Base-by-base conservation (phyloP, 2,113 vertebrate genomes). In the Mugil cephalus region DNA sequence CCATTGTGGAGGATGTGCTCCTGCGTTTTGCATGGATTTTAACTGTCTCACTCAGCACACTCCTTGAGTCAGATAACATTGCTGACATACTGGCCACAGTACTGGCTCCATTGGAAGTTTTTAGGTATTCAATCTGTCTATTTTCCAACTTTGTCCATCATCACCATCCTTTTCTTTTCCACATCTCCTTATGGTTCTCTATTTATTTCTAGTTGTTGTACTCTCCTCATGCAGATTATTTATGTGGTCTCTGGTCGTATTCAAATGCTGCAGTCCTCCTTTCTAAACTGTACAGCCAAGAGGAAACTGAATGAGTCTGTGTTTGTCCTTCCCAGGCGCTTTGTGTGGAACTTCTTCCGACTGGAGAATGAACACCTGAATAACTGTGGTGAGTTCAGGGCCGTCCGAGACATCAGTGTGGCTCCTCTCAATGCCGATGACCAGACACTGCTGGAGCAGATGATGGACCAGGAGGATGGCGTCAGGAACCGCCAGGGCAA, bases 381-480 rank as follows among this genome's bases (percentile, higher is more conserved):
- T 80, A 99, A 99, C 94, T 99, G 98, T 69, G 98, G 98, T 69
- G 98, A 99, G 89, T 99, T 99, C 93, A 95, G 98, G 38, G 98
- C 98, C 0, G 98, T 99, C 71, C 90, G 98, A 56, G 98, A 99
- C 92, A 99, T 99, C 87, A 99, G 97, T 0, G 98, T 99, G 85
- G 98, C 98, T 1, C 98, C 98, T 0, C 93, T 99, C 47, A 99
- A 99, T 0, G 97, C 98, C 0, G 98, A 99, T 1, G 98, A 99
- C 90, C 96, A 98, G 91, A 99, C 98, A 0, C 94, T 99, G 46
- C 93, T 99, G 86, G 98, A 99, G 74, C 98, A 99, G 93, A 99
- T 99, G 98, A 99, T 99, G 98, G 98, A 99, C 93, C 98, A 97
- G 93, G 98, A 99, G 10, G 98, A 99, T 0, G 98, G 98, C 0